Base-by-base conservation (phyloP, 2,888 invertebrate species). In the Nymphalis urticae region DNA sequence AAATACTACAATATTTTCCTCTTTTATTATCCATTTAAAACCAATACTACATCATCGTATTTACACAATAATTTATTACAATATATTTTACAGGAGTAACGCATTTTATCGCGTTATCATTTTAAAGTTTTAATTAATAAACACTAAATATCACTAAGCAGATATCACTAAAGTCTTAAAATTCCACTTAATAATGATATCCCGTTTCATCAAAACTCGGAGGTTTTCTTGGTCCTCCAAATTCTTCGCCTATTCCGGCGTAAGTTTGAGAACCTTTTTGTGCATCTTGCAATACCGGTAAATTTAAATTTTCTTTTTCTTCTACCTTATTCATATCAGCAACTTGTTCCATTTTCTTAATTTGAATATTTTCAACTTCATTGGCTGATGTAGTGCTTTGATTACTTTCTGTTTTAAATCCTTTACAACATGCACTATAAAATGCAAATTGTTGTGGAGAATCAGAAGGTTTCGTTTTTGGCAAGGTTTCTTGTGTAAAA, bases 171-270 rank as follows among this genome's bases (percentile, higher is more conserved):
- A 48, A 48, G 51, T 62, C 42, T 56, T 42, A 53, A 36, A n/a
- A 62, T 62, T 10, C 17, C 54, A 48, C 21, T 48, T 47, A 68
- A 68, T 70, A 74, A 64, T 71, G 72, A 74, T 92, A 92, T 47
- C 92, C 92, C 62, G 87, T 87, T 77, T 85, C 76, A 69, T 90
- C 87, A 64, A 87, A 92, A 66, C 80, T 88, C 0, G 90, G 88
- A 13, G 89, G 87, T 64, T 84, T 79, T 72, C 87, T 77, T 0
- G 86, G 80, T 21, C 84, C 88, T 50, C 83, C 85, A 24, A 92
- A 92, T n/a, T 79, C 66, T 72, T 90, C 90, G 1, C 84, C 83
- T 69, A 80, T 78, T 2, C 84, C 87, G 42, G 77, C 76, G 27
- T 83, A 77, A 51, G 59, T 76, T 62, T 79, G 76, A 48, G 73